These are phyloP conservation scores for Drosophila siamana DNA, from an alignment of 2,888 invertebrate genomes.

Conservation along the genomic window DNA sequence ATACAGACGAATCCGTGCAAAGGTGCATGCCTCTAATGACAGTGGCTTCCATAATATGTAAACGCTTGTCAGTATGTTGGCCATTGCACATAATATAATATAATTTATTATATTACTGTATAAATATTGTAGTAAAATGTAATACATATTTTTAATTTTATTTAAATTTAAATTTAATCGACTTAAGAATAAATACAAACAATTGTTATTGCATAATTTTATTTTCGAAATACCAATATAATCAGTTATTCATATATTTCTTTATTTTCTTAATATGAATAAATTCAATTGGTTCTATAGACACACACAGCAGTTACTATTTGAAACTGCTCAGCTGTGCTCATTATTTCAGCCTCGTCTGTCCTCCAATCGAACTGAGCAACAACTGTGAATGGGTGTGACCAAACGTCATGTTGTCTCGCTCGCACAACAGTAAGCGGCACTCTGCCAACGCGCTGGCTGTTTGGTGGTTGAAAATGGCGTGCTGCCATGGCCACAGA, in stretches of 20 bases:
- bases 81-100: too few species aligned
- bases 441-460: conserved; percentile 21
- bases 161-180: too few species aligned
- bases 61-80: neutral
- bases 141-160: too few species aligned
- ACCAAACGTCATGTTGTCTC: conserved; percentile 47
- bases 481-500: conserved; percentile 63
- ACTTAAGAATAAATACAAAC: too few species aligned
- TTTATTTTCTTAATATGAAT: too few species aligned
- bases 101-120: too few species aligned
- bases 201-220: too few species aligned
- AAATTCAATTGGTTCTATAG: too few species aligned
- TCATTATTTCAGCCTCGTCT: conserved; percentile 40
- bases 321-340: neutral
- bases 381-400: conserved; percentile 59
- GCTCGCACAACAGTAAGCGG: conserved; percentile 22
- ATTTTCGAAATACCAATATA: too few species aligned
- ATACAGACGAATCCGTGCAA: conserved; percentile 37
- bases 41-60: conserved; percentile 2
- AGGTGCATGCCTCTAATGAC: neutral
- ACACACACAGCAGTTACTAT: too few species aligned
- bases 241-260: too few species aligned
- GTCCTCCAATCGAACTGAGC: conserved; percentile 32
- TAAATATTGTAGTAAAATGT: too few species aligned
- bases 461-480: conserved; percentile 75